Percentiles rank a stretch among this genome's conserved stretches.
These are phyloP conservation scores for Aethes cnicana DNA, from an alignment of 2,888 invertebrate genomes.

Conservation along the genomic window DNA sequence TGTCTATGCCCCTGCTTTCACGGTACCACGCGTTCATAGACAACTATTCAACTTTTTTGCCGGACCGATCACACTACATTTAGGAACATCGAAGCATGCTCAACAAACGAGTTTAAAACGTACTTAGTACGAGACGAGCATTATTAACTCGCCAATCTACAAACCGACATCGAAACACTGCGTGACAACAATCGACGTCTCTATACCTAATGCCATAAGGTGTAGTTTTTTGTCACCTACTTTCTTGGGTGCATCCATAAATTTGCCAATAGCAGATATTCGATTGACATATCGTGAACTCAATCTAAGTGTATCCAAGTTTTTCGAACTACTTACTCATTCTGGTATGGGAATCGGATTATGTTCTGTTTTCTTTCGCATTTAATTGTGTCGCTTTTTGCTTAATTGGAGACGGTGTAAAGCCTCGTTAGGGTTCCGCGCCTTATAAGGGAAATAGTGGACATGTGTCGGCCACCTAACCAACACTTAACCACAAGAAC, in stretches of 20 bases:
- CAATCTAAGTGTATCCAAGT: slow-evolving; percentile 51
- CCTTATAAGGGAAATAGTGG: slow-evolving; percentile 21
- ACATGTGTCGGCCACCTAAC: slow-evolving; percentile 18
- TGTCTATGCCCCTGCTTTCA: slow-evolving; percentile 15
- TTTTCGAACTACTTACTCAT: slow-evolving; percentile 47
- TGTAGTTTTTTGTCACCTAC: slow-evolving; percentile 34
- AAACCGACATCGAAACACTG: slow-evolving; percentile 30
- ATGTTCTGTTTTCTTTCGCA: slow-evolving; percentile 25
- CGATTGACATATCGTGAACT: slow-evolving; percentile 57
- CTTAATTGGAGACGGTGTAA: slow-evolving; percentile 19
- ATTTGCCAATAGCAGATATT: slow-evolving; percentile 43
- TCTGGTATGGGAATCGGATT: slow-evolving; percentile 37
- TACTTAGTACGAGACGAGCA: slow-evolving; percentile 66
- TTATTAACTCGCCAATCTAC: slow-evolving; percentile 52
- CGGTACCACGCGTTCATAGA: slow-evolving; percentile 28
- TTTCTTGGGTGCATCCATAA: slow-evolving; percentile 31
- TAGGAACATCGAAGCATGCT: slow-evolving; percentile 14
- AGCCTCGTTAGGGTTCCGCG: slow-evolving; percentile 26
- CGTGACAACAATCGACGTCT: slow-evolving; percentile 31
- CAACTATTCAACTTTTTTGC: slow-evolving; percentile 20
- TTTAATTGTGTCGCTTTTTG: slow-evolving; percentile 35
- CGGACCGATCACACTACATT: slow-evolving; percentile 1
- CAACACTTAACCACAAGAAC: too few relatives aligned
- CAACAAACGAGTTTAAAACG: slow-evolving; percentile 75
- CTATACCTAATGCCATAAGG: slow-evolving; percentile 41